phyloP scores from a whole-genome alignment of 2,888 invertebrate species.

The Hyppa rectilinea region DNA sequence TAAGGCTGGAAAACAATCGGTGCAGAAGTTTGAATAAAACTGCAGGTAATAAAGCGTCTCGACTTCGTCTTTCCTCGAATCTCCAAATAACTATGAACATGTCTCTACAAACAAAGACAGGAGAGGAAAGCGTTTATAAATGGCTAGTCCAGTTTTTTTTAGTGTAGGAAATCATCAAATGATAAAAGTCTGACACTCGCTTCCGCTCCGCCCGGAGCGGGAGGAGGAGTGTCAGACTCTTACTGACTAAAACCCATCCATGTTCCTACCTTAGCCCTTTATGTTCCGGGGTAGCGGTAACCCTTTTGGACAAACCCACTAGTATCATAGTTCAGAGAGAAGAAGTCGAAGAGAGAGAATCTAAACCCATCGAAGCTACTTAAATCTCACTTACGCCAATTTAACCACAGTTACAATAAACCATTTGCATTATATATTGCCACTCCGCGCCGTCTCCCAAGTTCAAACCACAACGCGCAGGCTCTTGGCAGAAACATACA shows the following conservation, averaged over 20 bases:
- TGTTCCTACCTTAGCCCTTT: no score
- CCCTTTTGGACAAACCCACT: no score
- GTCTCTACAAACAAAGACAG: background rate
- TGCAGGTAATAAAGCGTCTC: background rate
- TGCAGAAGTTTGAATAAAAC: background rate
- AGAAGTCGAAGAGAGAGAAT: no score
- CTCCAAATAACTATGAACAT: background rate
- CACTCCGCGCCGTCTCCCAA: no score
- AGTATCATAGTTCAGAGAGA: no score
- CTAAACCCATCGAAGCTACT: no score
- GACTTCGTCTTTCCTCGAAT: background rate
- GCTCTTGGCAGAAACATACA: slow-evolving; percentile 10
- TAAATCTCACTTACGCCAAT: background rate
- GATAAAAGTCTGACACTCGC: no score
- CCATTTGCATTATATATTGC: slow-evolving; percentile 13
- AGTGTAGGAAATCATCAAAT: no score
- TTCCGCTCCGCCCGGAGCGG: no score
- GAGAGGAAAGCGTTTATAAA: background rate
- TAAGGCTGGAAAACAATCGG: background rate
- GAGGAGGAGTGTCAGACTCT: no score
- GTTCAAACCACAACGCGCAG: background rate
- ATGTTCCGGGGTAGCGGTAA: no score
- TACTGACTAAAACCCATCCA: no score
- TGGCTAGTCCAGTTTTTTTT: background rate
- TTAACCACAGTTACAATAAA: slow-evolving; percentile 16